Conservation (phyloP, 2,113 vertebrate species). For the Centropus bengalensis region DNA sequence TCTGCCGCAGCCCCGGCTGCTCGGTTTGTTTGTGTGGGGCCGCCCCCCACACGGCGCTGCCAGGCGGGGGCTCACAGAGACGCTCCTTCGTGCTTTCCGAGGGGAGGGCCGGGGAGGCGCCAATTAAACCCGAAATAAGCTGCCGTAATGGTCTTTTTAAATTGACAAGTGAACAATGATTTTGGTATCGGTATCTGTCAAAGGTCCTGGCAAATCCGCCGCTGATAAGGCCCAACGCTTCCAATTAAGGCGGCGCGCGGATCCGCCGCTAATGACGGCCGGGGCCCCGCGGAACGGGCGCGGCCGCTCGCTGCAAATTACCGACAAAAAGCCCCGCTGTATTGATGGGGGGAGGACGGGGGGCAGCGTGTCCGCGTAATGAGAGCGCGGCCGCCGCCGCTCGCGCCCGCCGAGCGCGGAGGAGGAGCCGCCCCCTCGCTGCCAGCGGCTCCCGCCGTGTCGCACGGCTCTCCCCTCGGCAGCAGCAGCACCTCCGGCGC, state of each 20-base stretch:
- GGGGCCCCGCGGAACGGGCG: conserved; percentile 77
- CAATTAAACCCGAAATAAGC: conserved; percentile 98
- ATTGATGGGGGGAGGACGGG: conserved; percentile 89
- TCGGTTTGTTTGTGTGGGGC: conserved; percentile 13
- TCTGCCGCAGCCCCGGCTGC: background rate
- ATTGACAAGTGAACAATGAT: conserved; percentile 99
- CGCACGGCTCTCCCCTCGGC: no score
- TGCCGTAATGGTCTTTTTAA: conserved; percentile 98
- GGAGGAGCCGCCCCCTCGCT: no score
- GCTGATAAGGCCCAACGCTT: conserved; percentile 99
- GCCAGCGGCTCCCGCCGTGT: no score
- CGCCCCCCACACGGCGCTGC: conserved; percentile 58
- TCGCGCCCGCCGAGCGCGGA: conserved; percentile 68
- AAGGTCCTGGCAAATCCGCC: conserved; percentile 96
- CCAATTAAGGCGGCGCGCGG: conserved; percentile 94
- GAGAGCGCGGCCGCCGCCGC: conserved; percentile 67
- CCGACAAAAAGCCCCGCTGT: conserved; percentile 88
- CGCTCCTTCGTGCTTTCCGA: conserved; percentile 10
- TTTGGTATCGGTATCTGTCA: conserved; percentile 99
- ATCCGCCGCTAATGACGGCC: conserved; percentile 90
- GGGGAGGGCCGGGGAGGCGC: conserved; percentile 80
- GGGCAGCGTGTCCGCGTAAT: conserved; percentile 81
- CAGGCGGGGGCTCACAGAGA: conserved; percentile 46
- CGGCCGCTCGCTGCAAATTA: conserved; percentile 88
- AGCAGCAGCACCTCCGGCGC: no score